Conservation (phyloP, 2,888 invertebrate genomes). For the Colostygia pectinataria region DNA sequence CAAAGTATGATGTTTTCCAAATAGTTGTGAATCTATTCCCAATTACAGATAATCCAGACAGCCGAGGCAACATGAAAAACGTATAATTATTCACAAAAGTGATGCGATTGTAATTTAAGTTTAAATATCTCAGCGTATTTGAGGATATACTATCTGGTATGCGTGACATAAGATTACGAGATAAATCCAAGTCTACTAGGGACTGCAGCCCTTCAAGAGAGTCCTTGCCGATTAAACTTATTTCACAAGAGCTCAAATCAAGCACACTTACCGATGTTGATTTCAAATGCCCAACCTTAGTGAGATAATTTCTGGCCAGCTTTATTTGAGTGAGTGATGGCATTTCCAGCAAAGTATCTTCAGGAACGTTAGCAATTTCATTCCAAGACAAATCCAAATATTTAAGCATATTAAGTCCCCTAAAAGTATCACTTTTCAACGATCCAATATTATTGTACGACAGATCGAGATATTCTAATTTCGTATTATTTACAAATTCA, state of each 20-base stretch:
- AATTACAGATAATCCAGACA: slow-evolving; percentile 85
- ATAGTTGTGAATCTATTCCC: slow-evolving; percentile 88
- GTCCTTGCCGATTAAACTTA: slow-evolving; percentile 79
- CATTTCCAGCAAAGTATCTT: slow-evolving; percentile 84
- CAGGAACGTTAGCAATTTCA: slow-evolving; percentile 83
- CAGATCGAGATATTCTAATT: slow-evolving; percentile 84
- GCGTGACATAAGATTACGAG: slow-evolving; percentile 85
- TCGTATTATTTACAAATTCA: slow-evolving; percentile 84
- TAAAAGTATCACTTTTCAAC: slow-evolving; percentile 84
- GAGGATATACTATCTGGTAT: slow-evolving; percentile 85
- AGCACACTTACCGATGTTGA: slow-evolving; percentile 82
- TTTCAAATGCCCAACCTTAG: slow-evolving; percentile 80
- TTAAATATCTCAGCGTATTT: slow-evolving; percentile 82
- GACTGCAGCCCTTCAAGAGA: slow-evolving; percentile 83
- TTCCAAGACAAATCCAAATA: slow-evolving; percentile 88
- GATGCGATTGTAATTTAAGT: slow-evolving; percentile 84
- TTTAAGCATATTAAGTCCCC: slow-evolving; percentile 80
- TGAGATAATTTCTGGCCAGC: slow-evolving; percentile 86
- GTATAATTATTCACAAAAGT: slow-evolving; percentile 84
- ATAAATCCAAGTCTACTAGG: slow-evolving; percentile 84
- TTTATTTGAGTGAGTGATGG: slow-evolving; percentile 83
- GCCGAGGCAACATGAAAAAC: slow-evolving; percentile 83
- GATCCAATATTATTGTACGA: slow-evolving; percentile 86
- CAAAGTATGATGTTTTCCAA: slow-evolving; percentile 83
- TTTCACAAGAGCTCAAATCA: slow-evolving; percentile 87